phyloP scores from a whole-genome alignment of 1,140 invertebrate genomes.

The Branchinecta lindahli region DNA sequence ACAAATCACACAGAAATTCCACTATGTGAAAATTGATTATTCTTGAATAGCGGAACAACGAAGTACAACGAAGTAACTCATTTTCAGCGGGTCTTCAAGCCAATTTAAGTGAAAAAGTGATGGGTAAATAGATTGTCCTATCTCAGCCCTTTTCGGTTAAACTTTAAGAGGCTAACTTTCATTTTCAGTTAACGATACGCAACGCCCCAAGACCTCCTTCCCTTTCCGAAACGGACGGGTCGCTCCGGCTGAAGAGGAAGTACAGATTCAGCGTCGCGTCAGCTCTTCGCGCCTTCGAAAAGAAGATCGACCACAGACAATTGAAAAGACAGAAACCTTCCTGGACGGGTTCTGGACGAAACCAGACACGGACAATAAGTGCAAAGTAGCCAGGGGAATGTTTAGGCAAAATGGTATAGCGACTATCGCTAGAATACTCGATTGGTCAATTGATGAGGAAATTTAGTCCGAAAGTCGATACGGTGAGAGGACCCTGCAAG shows the following conservation, averaged over 20 bases:
- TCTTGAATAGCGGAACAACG: no score
- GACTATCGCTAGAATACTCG: background rate
- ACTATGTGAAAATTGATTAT: no score
- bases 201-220: background rate
- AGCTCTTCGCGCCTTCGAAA: background rate
- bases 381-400: background rate
- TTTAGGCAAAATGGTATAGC: background rate
- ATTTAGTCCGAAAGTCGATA: background rate
- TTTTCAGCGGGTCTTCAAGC: no score
- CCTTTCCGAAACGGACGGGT: background rate
- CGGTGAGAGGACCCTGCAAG: no score
- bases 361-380: background rate
- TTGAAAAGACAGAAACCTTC: background rate
- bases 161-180: no score
- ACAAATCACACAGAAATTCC: no score
- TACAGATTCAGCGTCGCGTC: background rate
- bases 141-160: no score
- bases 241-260: background rate
- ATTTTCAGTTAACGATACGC: no score
- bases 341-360: background rate
- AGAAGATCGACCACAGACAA: background rate
- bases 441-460: background rate
- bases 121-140: no score
- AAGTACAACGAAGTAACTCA: no score
- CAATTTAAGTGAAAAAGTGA: no score